These are phyloP conservation scores for Catocala fraxini DNA, from an alignment of 2,888 invertebrate species.

Conservation along the genomic window DNA sequence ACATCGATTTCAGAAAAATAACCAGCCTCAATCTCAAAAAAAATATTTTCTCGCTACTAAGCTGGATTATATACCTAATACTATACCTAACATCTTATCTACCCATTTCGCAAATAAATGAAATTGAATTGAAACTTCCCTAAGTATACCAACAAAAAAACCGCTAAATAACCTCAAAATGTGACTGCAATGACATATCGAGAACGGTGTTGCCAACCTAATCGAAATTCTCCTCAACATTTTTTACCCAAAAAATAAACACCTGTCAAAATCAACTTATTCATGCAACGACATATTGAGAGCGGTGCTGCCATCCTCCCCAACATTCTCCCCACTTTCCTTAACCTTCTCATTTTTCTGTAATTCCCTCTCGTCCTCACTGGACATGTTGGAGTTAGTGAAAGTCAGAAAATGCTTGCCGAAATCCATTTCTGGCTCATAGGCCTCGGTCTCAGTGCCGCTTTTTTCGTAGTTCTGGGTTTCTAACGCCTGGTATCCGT, in stretches of 20 bases:
- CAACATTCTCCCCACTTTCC: slow-evolving; percentile 47
- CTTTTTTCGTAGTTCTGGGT: slow-evolving; percentile 59
- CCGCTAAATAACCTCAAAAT: background rate
- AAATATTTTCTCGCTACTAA: no score
- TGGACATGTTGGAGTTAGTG: slow-evolving; percentile 63
- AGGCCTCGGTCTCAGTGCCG: slow-evolving; percentile 61
- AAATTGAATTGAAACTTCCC: no score
- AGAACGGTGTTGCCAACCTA: background rate
- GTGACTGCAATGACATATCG: no score
- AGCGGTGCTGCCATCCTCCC: slow-evolving; percentile 60
- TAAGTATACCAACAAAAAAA: background rate
- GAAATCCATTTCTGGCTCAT: slow-evolving; percentile 73
- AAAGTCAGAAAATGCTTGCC: slow-evolving; percentile 78
- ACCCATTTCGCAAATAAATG: no score
- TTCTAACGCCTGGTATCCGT: slow-evolving; percentile 46
- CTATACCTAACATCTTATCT: no score
- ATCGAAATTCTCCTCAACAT: no score
- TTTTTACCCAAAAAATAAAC: no score
- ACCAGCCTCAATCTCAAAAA: no score
- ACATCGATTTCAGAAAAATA: no score
- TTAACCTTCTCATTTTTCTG: slow-evolving; percentile 52
- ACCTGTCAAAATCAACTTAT: slow-evolving; percentile 30
- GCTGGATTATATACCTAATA: no score
- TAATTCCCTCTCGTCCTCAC: slow-evolving; percentile 68
- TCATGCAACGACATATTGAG: slow-evolving; percentile 78